Evolutionary conservation across 2,113 vertebrate species (phyloP), one percentile per base, ranked within the genome.

Genomic region (Albula glossodonta): DNA sequence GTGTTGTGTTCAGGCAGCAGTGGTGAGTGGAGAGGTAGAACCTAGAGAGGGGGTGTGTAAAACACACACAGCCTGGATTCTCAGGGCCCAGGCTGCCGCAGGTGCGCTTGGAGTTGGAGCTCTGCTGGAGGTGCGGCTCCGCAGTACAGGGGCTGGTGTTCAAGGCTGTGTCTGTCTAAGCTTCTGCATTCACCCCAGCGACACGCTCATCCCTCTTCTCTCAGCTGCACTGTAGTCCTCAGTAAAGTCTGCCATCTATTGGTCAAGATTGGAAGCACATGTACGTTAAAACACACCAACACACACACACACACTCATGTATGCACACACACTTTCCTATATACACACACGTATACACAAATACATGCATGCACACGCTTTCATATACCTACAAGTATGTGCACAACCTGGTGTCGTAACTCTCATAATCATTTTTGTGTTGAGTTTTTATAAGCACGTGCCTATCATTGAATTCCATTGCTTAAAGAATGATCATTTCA

Each of bases 201-300:
- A 31, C 17, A 74, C 7, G n/a, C n/a, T 74, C 70, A 74, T 56
- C 53, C n/a, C 19, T 31, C 17, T 15, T 60, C 11, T 19, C 70
- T 74, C 22, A 6, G 17, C 50, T 74, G 13, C 12, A 82, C n/a
- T 41, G 56, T 31, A 41, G n/a, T 25, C 57, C 41, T 50, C 81
- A 63, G 78, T 52, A 19, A 25, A 84, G 56, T 84, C 78, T 84
- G 82, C 79, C 86, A 78, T 83, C 86, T 87, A 82, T 41, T 82
- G 87, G 83, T 80, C 78, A 12, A 56, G 53, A 7, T 56, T 12
- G 12, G 53, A 66, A 2, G 22, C 60, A 22, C 17, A 22, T 19
- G 0, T 5, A 22, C 19, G 22, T 19, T 19, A 15, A 22, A 15
- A 22, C 60, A 2, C 60, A 22, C 57, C 12, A 60, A 15, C 9